Conservation (phyloP, 2,797 vertebrate genomes). For the Acanthurus lineatus region DNA sequence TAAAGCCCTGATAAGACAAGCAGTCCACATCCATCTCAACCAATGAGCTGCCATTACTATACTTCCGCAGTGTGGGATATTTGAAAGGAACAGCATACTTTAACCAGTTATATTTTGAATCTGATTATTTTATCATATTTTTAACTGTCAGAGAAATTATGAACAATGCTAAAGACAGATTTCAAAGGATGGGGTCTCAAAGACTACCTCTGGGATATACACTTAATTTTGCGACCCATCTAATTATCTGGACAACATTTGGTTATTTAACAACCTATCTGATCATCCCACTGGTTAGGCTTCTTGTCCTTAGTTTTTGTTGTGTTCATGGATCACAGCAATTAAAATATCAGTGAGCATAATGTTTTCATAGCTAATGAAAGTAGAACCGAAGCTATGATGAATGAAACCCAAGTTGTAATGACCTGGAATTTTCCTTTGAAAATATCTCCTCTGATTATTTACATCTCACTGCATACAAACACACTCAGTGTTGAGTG, state of each 20-base stretch:
- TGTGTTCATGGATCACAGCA: neutral
- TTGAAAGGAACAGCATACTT: neutral
- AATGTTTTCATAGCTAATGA: neutral
- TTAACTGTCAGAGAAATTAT: neutral
- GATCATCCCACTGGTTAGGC: neutral
- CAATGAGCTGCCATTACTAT: neutral
- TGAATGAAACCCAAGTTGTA: neutral
- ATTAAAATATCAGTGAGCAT: neutral
- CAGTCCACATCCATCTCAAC: conserved; percentile 16
- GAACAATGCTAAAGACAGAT: neutral
- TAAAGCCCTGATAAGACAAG: conserved; percentile 69
- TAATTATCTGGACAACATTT: neutral
- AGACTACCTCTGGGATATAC: neutral
- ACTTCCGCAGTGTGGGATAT: neutral
- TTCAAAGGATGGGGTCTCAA: neutral
- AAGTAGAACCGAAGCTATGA: neutral
- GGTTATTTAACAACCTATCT: neutral
- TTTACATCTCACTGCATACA: neutral
- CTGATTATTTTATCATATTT: neutral
- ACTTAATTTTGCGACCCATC: neutral
- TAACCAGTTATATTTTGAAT: neutral
- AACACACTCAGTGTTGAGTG: neutral
- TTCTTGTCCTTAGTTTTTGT: neutral
- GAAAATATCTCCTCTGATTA: neutral
- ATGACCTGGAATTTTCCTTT: neutral